Evolutionary conservation across 2,888 invertebrate genomes (phyloP), one percentile per base, ranked within the genome.

Genomic region (Toxonevra muliebris): DNA sequence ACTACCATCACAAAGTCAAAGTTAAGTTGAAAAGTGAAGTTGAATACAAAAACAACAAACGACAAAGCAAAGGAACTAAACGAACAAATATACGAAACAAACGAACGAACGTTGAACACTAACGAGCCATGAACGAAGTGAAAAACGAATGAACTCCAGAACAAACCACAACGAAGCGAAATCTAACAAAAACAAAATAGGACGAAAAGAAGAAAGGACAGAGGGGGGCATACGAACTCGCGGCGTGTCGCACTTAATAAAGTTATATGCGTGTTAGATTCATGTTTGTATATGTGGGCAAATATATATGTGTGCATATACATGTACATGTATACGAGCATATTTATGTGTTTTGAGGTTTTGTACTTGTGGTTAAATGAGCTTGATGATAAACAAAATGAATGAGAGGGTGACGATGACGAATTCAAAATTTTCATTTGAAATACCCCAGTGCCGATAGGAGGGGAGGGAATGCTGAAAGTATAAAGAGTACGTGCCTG

Each of bases 251-350:
- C 40, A 9, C n/a, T 20, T 20, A 20, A 40, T 40, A n/a, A 55
- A 40, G 40, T 20, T 20, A 12, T 11, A 55, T 40, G n/a, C 40
- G 40, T 40, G 20, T 20, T 40, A 55, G 30, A 30, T 55, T 2
- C 42, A n/a, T 54, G 63, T 40, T 41, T 41, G 42, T 58, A 40
- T 40, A 30, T 10, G 20, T 57, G n/a, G 12, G 17, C 9, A 57
- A 43, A 15, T 20, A 48, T 45, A 30, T 19, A 10, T 63, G 15
- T 30, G 30, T 10, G 13, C 30, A 40, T 30, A 20, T 30, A n/a
- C 40, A 41, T 48, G 50, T 63, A 43, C 19, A 17, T 62, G 54
- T 62, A 43, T 62, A 50, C 20, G 42, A 42, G 61, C 30, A 30
- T 50, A 43, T 50, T 30, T 50, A 50, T 41, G 50, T 19, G 10